Percentiles rank a stretch among this genome's conserved stretches.
These are phyloP conservation scores for Pituophis catenifer DNA, from an alignment of 2,113 vertebrate species.

Conservation along the genomic window DNA sequence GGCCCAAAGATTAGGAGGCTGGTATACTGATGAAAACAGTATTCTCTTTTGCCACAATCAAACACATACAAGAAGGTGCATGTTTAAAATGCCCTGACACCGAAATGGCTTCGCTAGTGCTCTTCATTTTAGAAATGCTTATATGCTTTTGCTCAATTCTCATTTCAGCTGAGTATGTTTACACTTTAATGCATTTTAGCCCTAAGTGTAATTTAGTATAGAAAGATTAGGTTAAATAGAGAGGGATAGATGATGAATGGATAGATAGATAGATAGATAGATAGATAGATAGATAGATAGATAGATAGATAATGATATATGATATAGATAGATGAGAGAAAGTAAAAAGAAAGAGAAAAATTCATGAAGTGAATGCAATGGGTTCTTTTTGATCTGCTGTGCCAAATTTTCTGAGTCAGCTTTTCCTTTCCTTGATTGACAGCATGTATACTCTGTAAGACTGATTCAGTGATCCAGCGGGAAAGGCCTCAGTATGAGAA, in stretches of 20 bases:
- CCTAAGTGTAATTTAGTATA: background rate
- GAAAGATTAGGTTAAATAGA: background rate
- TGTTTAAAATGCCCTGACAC: background rate
- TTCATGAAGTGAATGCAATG: background rate
- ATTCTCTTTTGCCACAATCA: background rate
- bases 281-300: no score
- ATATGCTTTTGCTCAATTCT: background rate
- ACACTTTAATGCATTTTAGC: background rate
- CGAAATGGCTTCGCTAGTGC: background rate
- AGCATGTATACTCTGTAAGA: background rate
- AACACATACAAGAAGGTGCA: background rate
- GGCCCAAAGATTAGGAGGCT: background rate
- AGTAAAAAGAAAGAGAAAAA: background rate
- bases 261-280: no score
- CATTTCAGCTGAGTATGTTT: background rate
- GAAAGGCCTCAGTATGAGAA: constrained; percentile 3
- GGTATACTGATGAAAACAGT: background rate
- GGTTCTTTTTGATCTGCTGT: background rate
- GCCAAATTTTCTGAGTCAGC: background rate
- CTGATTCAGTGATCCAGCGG: background rate
- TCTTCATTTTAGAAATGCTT: background rate
- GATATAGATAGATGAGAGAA: background rate
- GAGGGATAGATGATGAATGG: background rate
- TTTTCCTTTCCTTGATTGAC: background rate
- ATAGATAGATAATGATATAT: no score